Percentiles rank a stretch among this genome's conserved stretches.
Evolutionary conservation across 2,888 invertebrate genomes (phyloP).

Genomic region (Clistopyga incitator): DNA sequence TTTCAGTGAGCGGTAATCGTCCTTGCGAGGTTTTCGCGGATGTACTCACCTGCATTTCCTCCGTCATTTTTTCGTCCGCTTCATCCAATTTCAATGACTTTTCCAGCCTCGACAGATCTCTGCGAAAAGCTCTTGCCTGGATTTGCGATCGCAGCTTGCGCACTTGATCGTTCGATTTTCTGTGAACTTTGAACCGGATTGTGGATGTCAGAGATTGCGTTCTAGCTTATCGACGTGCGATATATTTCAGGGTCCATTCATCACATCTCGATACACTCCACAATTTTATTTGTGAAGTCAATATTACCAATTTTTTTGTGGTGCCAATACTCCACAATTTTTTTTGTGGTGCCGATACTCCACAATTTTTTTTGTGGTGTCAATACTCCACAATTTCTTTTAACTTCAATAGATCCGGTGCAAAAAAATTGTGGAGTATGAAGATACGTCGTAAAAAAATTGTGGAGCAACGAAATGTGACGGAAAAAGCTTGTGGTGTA

Average conservation of each 20-base stretch:
- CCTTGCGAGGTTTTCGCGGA: conserved; percentile 65
- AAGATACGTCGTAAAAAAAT: conserved; percentile 1
- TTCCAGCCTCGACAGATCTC: conserved; percentile 86
- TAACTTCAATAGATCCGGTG: no score
- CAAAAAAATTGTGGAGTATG: neutral
- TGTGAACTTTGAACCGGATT: conserved; percentile 81
- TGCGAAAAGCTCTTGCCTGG: conserved; percentile 88
- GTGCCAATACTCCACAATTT: no score
- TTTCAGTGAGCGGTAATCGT: neutral
- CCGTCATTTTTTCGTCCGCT: conserved; percentile 74
- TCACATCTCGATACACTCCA: no score
- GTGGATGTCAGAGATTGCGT: no score
- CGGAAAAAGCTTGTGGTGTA: neutral
- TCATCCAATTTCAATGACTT: conserved; percentile 83
- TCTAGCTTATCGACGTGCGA: no score
- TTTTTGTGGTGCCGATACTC: no score
- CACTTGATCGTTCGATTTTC: conserved; percentile 90
- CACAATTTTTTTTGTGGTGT: no score
- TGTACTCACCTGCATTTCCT: conserved; percentile 71
- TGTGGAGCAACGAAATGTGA: neutral
- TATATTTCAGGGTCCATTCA: no score
- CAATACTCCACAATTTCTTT: no score
- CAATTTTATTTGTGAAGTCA: no score
- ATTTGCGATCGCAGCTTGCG: conserved; percentile 89
- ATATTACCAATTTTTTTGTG: no score